Percentiles rank a stretch among this genome's conserved stretches.
Conservation (phyloP, 1,140 invertebrate species). For the Elysia chlorotica region DNA sequence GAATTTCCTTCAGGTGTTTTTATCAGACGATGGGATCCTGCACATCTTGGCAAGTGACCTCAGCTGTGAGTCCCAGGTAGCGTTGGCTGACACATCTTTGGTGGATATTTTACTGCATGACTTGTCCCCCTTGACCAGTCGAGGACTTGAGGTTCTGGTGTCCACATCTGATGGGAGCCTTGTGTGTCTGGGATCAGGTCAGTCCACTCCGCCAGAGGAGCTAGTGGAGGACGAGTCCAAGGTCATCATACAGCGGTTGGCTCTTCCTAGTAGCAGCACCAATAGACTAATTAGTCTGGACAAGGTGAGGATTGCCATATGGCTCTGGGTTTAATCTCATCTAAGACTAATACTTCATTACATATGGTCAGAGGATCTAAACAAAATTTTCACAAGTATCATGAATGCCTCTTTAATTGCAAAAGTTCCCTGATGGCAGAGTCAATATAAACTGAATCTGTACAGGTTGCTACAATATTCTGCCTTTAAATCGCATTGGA, state of each 20-base stretch:
- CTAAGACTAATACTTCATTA: too few species aligned
- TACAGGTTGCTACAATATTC: too few species aligned
- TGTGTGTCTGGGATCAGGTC: slow-evolving; percentile 45
- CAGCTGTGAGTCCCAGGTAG: slow-evolving; percentile 39
- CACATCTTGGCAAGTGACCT: slow-evolving; percentile 49
- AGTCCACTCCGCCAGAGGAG: slow-evolving; percentile 24
- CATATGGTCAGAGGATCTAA: too few species aligned
- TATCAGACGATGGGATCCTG: slow-evolving; percentile 49
- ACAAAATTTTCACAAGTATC: too few species aligned
- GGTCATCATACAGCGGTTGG: slow-evolving; percentile 10
- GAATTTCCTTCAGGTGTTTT: slow-evolving; percentile 52
- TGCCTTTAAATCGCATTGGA: too few species aligned
- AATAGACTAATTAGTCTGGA: too few species aligned
- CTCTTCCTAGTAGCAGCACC: slow-evolving; percentile 35
- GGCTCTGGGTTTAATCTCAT: too few species aligned
- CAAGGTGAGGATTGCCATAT: too few species aligned
- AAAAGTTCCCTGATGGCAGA: too few species aligned
- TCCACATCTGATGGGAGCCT: slow-evolving; percentile 55
- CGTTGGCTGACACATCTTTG: slow-evolving; percentile 52
- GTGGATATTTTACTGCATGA: slow-evolving; percentile 53
- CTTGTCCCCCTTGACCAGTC: slow-evolving; percentile 35
- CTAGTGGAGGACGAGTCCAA: slow-evolving; percentile 29
- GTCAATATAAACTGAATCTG: too few species aligned
- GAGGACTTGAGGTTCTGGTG: slow-evolving; percentile 49
- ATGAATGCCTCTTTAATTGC: too few species aligned